Base-by-base conservation (phyloP, 2,797 vertebrate genomes). In the Acipenser transmontanus region DNA sequence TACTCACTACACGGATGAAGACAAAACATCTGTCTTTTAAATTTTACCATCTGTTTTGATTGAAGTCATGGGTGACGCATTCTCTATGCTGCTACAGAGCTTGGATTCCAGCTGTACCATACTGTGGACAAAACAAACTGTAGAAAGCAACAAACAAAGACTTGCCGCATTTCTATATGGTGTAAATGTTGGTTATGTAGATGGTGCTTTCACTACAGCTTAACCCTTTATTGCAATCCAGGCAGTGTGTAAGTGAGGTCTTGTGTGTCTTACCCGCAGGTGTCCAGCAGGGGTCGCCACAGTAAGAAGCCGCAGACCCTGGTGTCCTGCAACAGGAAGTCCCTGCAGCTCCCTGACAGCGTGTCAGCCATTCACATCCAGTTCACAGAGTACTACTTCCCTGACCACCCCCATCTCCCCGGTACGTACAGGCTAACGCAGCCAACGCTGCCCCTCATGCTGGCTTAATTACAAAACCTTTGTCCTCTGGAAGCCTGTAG, bases 341-440 rank as follows among this genome's bases (percentile, higher is more conserved):
- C 82, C 66, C 80, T 91, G 69, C 86, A 70, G 68, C 81, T 96
- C 63, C 89, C 94, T 0, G 81, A 93, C 59, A 88, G 88, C 64
- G 77, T 91, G 7, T 94, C 97, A 71, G 95, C 94, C 69, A 87
- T 99, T 79, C 93, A 99, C 66, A 82, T 98, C 69, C 95, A 99
- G 73, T 98, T 98, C 77, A 98, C 94, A 0, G 97, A 99, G 63
- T 99, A 98, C 83, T 99, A 98, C 87, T 94, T 95, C 71, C 92
- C 95, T 8, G 93, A 98, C 80, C 93, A 91, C 78, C 85, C 92
- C 49, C 84, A 83, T 70, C 87, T 95, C 77, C 84, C 91, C 84
- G 96, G 97, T 98, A 90, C 47, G 50, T 17, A 8, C 17, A 7
- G 6, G 50, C 8, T 10, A 12, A 17, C 17, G 4, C 6, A 7